Conservation (phyloP, 2,888 invertebrate species). For the Drosophila acutilabella region DNA sequence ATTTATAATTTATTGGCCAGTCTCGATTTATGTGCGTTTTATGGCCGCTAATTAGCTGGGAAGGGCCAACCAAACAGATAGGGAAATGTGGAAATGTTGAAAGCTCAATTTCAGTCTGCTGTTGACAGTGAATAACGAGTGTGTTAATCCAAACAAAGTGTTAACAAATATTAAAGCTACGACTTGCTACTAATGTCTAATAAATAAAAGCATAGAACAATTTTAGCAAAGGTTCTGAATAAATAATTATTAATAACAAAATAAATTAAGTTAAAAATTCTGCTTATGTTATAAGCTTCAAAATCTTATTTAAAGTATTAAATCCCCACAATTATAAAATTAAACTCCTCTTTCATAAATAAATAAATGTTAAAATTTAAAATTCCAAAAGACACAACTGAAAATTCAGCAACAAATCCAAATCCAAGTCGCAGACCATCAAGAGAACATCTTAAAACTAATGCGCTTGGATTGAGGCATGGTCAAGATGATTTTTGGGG, state of each 20-base stretch:
- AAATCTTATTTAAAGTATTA: too few relatives aligned
- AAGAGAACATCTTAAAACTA: constrained; percentile 47
- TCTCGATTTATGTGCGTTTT: constrained; percentile 75
- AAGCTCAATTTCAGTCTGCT: constrained; percentile 30
- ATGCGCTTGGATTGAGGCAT: constrained; percentile 52
- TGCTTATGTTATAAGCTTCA: too few relatives aligned
- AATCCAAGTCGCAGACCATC: constrained; percentile 33
- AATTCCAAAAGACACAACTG: constrained; percentile 6
- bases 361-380: constrained; percentile 5
- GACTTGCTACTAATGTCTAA: background rate
- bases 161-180: background rate
- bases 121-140: constrained; percentile 52
- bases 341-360: background rate
- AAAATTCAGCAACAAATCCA: constrained; percentile 5
- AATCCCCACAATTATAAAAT: too few relatives aligned
- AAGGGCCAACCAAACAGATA: constrained; percentile 30
- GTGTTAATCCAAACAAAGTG: background rate
- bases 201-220: too few relatives aligned
- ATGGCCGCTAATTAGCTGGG: constrained; percentile 75
- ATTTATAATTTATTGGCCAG: constrained; percentile 77
- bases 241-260: too few relatives aligned
- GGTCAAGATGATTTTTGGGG: constrained; percentile 54
- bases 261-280: too few relatives aligned
- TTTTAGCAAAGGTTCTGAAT: too few relatives aligned
- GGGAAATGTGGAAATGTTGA: background rate